Base-by-base conservation (phyloP, 2,113 vertebrate species). In the Callipepla squamata region DNA sequence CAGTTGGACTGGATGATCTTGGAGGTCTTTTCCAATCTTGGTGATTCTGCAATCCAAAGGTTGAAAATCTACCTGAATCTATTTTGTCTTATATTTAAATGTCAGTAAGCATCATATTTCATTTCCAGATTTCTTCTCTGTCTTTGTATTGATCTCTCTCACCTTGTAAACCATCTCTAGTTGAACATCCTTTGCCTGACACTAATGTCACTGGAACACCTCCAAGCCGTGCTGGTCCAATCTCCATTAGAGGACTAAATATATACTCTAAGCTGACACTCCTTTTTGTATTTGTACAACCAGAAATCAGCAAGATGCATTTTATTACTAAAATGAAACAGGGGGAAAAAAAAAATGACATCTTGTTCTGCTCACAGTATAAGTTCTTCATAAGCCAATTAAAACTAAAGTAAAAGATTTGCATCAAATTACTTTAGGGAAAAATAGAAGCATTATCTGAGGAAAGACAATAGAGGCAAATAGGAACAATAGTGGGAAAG, bases 171-270 rank as follows among this genome's bases (percentile, higher is more conserved):
- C 2, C 48, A 72, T 18, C 11, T 58, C 28, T 16, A 19, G 21
- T 0, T 66, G 73, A 78, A 32, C 8, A 69, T 58, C 20, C 48
- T 34, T 80, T 69, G 55, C 36, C 74, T 62, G 62, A 55, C 9
- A n/a, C 26, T 50, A 51, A 2, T 22, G 28, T 38, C 66, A 23
- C 28, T 38, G 48, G 13, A 85, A 38, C 32, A 36, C 42, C 21
- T 83, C 48, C 40, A 69, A 57, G 34, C 32, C 19, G 34, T 0
- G 1, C 42, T 50, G 40, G 23, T 34, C 38, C 0, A 0, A 45
- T 68, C 65, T 63, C 44, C 32, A 21, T 61, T 40, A 67, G 22
- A 34, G 73, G 26, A 87, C 8, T 32, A 91, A 85, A 81, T 6
- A 11, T 4, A n/a, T 14, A 30, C 9, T 57, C 20, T 19, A 75